Evolutionary conservation across 2,113 vertebrate species (phyloP), one percentile per base, ranked within the genome.

Genomic region (Aegotheles bennettii): DNA sequence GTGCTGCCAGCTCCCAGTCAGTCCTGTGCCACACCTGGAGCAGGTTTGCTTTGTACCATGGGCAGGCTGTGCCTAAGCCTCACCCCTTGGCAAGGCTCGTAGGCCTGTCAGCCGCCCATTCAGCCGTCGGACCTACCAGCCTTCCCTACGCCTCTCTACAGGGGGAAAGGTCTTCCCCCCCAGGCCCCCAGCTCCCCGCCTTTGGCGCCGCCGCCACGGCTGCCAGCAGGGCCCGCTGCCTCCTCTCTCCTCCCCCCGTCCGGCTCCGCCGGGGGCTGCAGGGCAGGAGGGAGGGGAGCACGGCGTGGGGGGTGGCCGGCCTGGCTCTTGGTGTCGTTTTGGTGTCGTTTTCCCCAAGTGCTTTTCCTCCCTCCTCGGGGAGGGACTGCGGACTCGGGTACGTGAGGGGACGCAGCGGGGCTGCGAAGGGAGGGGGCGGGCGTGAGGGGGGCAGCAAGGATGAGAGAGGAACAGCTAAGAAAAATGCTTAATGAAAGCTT

Each of bases 1-100:
- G 28, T 0, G 1, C 38, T 59, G 35, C 16, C 19, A 9, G 29
- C 23, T 3, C 26, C 0, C 0, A 31, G 38, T 3, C 0, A 31
- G 38, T 3, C 13, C 57, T 13, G 88, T 0, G 0, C 15, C 43
- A 7, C 13, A 4, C 47, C 14, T 9, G 13, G 5, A 9, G 20
- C 59, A 31, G 23, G 23, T 18, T 59, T 13, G 2, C 43, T 16
- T 17, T 0, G 0, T 10, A 2, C 43, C 24, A 6, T 5, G 5
- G 23, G 12, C 73, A 14, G 28, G n/a, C 6, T 5, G 7, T 29
- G 50, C 45, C 50, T 51, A 18, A n/a, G 47, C 42, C 36, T 36
- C 1, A 0, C 38, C 16, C 21, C 60, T 33, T 14, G 43, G 43
- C 43, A n/a, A n/a, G n/a, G n/a, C n/a, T n/a, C n/a, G n/a, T n/a